Percentiles rank a stretch among this genome's conserved stretches.
Conservation (phyloP, 2,113 vertebrate genomes). For the Corapipo altera region DNA sequence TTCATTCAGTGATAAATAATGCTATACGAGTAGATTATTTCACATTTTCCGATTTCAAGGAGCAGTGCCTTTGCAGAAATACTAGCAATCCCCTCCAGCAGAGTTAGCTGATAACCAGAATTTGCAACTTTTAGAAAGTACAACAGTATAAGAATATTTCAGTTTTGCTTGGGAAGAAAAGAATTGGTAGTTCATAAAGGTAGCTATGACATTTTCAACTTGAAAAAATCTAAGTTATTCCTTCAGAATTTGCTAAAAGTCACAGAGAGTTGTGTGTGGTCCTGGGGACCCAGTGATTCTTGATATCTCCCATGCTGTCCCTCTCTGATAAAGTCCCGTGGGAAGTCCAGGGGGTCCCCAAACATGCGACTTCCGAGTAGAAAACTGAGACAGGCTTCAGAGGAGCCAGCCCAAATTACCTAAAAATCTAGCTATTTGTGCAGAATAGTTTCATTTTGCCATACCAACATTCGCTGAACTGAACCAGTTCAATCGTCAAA, state of each 20-base stretch:
- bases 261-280: background rate
- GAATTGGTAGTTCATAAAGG: background rate
- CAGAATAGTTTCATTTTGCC: background rate
- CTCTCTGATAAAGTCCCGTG: rapidly evolving
- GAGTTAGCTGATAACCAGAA: background rate
- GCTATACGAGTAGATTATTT: background rate
- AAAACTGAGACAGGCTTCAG: background rate
- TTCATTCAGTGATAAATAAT: background rate
- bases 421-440: background rate
- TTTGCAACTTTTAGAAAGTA: background rate
- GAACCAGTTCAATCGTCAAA: background rate
- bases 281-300: background rate
- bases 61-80: background rate
- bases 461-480: rapidly evolving
- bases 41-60: background rate
- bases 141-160: background rate
- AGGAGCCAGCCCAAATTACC: background rate
- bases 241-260: background rate
- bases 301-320: background rate
- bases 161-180: background rate
- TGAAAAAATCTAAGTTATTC: background rate
- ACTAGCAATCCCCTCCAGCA: background rate
- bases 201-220: background rate
- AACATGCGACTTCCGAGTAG: background rate
- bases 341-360: background rate